Evolutionary conservation across 1,140 invertebrate species (phyloP).

Genomic region (Sitodiplosis mosellana): DNA sequence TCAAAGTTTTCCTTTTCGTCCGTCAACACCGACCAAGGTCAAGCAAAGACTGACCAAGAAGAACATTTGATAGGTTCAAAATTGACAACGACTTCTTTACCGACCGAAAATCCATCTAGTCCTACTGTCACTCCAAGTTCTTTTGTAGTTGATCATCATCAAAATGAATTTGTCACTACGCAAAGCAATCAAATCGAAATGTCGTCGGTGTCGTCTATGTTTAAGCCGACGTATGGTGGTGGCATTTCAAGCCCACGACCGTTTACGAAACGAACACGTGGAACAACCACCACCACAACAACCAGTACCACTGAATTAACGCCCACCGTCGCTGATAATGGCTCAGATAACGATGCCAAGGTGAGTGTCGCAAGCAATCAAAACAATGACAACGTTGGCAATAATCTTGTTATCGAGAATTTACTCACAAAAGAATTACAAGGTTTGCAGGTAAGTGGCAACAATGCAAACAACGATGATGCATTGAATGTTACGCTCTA

Average conservation of each 20-base stretch:
- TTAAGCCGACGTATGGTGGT: slow-evolving; percentile 5
- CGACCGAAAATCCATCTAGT: too few species aligned
- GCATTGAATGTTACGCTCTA: too few species aligned
- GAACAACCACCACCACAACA: neutral
- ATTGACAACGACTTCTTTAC: neutral
- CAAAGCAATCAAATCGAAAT: slow-evolving; percentile 13
- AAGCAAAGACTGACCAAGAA: neutral
- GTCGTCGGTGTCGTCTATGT: slow-evolving; percentile 6
- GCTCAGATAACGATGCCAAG: too few species aligned
- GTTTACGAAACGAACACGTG: slow-evolving; percentile 22
- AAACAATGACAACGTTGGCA: too few species aligned
- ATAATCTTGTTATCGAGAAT: too few species aligned
- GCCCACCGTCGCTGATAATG: neutral
- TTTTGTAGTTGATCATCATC: neutral
- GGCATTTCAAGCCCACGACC: slow-evolving; percentile 32
- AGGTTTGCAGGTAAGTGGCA: too few species aligned
- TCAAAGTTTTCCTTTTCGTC: slow-evolving; percentile 1
- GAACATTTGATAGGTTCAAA: slow-evolving; percentile 1
- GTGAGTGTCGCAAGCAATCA: too few species aligned
- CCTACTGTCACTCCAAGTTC: too few species aligned
- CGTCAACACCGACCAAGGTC: neutral
- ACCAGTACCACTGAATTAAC: neutral
- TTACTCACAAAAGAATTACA: too few species aligned
- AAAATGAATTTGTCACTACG: slow-evolving; percentile 11
- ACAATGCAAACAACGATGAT: too few species aligned